Percentiles rank a stretch among this genome's conserved stretches.
Evolutionary conservation across 2,888 invertebrate genomes (phyloP).

Genomic region (Athrips mouffetella): DNA sequence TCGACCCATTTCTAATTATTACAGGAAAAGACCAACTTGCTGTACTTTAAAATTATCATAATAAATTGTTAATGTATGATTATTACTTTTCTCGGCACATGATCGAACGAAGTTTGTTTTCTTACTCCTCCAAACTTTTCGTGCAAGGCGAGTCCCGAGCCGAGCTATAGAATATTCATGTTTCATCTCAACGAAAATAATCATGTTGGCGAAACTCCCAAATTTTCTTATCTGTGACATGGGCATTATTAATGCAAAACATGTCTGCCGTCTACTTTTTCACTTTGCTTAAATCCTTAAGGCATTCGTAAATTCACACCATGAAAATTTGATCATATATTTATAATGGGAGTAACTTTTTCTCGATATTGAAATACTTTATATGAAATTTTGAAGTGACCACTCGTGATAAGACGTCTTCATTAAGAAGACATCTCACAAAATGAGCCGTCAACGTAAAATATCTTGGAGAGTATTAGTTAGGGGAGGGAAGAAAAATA

Average conservation of each 20-base stretch:
- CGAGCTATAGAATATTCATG: slow-evolving; percentile 39
- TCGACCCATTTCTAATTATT: no score
- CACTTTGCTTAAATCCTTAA: slow-evolving; percentile 16
- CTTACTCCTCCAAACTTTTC: background rate
- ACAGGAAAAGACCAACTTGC: no score
- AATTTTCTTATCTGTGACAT: slow-evolving; percentile 29
- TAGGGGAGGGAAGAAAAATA: background rate
- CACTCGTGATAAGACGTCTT: no score
- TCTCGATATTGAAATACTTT: no score
- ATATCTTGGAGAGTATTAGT: background rate
- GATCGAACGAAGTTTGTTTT: background rate
- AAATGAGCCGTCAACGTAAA: background rate
- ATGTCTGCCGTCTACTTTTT: slow-evolving; percentile 13
- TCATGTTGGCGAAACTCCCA: slow-evolving; percentile 28
- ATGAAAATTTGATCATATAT: background rate
- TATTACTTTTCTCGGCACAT: no score
- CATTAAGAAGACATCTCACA: background rate
- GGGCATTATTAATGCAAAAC: slow-evolving; percentile 33
- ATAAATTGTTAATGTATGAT: no score
- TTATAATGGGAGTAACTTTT: no score
- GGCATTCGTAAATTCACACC: background rate
- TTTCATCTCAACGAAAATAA: slow-evolving; percentile 36
- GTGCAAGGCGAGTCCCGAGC: background rate
- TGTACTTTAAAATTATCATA: no score
- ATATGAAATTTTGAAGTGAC: no score